phyloP scores from a whole-genome alignment of 2,797 vertebrate species.

The Catostomus latipinnis region DNA sequence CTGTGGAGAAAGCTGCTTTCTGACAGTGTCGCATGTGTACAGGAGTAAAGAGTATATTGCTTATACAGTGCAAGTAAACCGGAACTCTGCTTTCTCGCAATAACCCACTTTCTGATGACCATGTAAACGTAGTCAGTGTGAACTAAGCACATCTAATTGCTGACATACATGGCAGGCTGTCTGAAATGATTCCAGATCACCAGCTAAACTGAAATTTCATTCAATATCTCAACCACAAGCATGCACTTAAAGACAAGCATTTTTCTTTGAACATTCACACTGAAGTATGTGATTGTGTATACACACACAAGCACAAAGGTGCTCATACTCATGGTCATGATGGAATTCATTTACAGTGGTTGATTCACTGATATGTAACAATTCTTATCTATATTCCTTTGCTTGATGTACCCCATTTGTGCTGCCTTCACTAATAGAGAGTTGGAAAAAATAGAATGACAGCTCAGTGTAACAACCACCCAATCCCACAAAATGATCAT shows the following conservation, averaged over 20 bases:
- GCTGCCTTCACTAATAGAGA: constrained; percentile 6
- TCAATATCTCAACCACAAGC: constrained; percentile 22
- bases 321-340: constrained; percentile 16
- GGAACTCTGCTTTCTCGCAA: no score
- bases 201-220: background rate
- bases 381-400: constrained; percentile 44
- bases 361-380: constrained; percentile 11
- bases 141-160: background rate
- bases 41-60: no score
- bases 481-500: constrained; percentile 3
- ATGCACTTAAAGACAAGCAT: constrained; percentile 3
- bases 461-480: background rate
- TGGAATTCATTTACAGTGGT: constrained; percentile 22
- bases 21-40: no score
- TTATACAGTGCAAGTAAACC: no score
- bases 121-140: background rate
- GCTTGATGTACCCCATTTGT: background rate
- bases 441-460: background rate
- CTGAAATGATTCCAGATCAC: background rate
- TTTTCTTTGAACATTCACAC: constrained; percentile 4
- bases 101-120: no score
- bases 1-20: no score
- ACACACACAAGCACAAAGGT: constrained; percentile 22
- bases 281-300: background rate
- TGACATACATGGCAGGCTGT: background rate